Percentiles rank a stretch among this genome's conserved stretches.
These are phyloP conservation scores for Crax fasciolata DNA, from an alignment of 2,797 vertebrate genomes.

Conservation along the genomic window DNA sequence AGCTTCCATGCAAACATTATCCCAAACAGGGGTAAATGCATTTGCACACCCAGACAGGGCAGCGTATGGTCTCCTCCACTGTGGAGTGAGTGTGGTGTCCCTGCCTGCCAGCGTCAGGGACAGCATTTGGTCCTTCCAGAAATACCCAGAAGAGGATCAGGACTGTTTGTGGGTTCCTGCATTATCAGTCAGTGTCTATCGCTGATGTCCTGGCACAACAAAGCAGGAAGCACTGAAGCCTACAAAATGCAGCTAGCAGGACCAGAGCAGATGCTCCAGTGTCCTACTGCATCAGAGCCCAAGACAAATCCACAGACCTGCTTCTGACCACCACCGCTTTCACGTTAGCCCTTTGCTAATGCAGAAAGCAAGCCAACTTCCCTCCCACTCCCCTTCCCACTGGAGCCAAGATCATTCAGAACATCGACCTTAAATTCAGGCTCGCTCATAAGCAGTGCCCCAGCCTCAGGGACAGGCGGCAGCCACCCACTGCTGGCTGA, in stretches of 20 bases:
- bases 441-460: background rate
- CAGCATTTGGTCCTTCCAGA: background rate
- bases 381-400: background rate
- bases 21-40: background rate
- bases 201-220: background rate
- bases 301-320: background rate
- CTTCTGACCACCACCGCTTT: background rate
- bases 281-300: background rate
- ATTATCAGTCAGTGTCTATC: background rate
- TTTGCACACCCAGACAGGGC: background rate
- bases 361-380: background rate
- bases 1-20: background rate
- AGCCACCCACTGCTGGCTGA: background rate
- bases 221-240: rapidly evolving
- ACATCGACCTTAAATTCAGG: background rate
- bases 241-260: background rate
- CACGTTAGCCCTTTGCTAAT: background rate
- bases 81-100: background rate
- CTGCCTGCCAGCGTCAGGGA: background rate
- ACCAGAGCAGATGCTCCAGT: background rate
- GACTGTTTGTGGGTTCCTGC: background rate
- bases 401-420: background rate
- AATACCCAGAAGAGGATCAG: background rate
- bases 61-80: background rate
- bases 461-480: rapidly evolving